Conservation (phyloP, 2,797 vertebrate species). For the Molothrus ater region DNA sequence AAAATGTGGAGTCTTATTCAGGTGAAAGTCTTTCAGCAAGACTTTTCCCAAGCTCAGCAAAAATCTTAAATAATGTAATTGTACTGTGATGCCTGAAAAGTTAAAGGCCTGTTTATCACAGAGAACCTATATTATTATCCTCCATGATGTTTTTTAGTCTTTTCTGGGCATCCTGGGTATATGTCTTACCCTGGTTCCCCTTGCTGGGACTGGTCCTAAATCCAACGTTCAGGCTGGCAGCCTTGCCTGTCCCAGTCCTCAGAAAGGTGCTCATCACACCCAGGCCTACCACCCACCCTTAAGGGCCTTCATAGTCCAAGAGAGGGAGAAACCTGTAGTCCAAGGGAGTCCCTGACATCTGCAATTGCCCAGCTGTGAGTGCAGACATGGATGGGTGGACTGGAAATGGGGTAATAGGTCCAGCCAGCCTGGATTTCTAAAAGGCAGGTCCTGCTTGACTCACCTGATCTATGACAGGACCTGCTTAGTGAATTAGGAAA, state of each 20-base stretch:
- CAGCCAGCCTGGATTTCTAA: background rate
- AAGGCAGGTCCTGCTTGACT: background rate
- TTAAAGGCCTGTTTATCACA: background rate
- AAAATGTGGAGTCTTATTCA: background rate
- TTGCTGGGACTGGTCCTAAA: accelerated
- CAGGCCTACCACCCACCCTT: background rate
- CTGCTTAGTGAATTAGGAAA: background rate
- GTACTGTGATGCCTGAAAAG: background rate
- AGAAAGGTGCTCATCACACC: background rate
- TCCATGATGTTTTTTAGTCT: background rate
- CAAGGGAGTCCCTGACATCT: background rate
- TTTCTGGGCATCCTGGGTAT: background rate
- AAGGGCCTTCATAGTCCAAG: no score
- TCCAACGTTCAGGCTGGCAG: accelerated
- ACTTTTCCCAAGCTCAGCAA: background rate
- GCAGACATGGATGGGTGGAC: background rate
- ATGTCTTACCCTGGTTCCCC: background rate
- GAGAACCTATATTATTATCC: background rate
- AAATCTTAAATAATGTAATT: background rate
- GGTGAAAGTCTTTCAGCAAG: background rate
- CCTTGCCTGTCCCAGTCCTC: accelerated
- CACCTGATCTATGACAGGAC: background rate
- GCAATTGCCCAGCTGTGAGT: background rate
- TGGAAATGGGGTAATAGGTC: background rate
- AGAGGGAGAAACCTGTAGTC: accelerated